phyloP scores from a whole-genome alignment of 1,140 invertebrate species.

The Lordiphosa stackelbergi region DNA sequence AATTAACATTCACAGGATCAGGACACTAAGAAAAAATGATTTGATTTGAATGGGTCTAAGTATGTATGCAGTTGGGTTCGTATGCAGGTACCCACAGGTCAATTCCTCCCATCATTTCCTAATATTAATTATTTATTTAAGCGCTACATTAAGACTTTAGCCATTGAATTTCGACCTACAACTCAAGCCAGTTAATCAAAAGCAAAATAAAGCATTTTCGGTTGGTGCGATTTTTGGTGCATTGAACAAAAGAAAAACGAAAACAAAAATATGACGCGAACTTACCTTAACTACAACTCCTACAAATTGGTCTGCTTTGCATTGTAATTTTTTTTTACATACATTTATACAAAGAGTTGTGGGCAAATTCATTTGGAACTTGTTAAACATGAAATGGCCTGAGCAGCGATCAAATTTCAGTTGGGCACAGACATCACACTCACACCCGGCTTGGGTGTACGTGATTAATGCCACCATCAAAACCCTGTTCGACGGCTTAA shows the following conservation, averaged over 20 bases:
- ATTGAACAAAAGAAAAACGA: constrained; percentile 34
- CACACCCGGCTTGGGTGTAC: background rate
- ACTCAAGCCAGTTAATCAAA: constrained; percentile 19
- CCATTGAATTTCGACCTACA: background rate
- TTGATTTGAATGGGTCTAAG: constrained; percentile 8
- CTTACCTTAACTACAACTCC: constrained; percentile 66
- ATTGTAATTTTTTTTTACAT: constrained; percentile 31
- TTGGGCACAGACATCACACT: constrained; percentile 6
- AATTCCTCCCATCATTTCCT: too few species aligned
- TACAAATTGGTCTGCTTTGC: constrained; percentile 54
- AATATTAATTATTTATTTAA: constrained; percentile 3
- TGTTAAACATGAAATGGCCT: constrained; percentile 43
- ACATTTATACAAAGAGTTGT: constrained; percentile 40
- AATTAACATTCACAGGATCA: background rate
- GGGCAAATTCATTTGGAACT: constrained; percentile 62
- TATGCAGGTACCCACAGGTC: too few species aligned
- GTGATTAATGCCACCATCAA: constrained; percentile 1
- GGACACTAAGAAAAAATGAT: background rate
- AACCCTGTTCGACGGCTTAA: constrained; percentile 26
- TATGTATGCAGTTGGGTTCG: too few species aligned
- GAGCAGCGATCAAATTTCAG: constrained; percentile 48
- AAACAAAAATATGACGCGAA: constrained; percentile 50
- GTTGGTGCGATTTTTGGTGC: constrained; percentile 63
- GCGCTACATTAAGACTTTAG: constrained; percentile 8
- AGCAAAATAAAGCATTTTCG: constrained; percentile 30